Evolutionary conservation across 30 jellyfish, hydroid and myxozoan species (phyloP).

Genomic region (Nemopilema nomurai): DNA sequence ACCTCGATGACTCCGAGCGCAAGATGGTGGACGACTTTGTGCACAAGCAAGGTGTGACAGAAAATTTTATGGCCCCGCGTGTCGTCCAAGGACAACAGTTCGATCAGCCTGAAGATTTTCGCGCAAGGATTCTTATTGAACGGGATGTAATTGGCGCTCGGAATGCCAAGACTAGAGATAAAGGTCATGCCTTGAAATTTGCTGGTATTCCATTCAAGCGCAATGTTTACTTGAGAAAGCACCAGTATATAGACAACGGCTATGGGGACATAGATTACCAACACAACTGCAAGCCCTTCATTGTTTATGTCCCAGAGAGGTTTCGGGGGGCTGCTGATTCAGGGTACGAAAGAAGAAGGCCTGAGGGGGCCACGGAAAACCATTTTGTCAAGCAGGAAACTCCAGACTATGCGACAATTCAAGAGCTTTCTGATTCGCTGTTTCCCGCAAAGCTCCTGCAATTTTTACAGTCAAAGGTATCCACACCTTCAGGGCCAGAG

Average conservation of each 20-base stretch:
- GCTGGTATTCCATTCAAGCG: conserved; percentile 7
- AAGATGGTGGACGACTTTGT: conserved; percentile 24
- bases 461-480: conserved; percentile 32
- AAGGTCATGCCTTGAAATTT: background rate
- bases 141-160: conserved; percentile 45
- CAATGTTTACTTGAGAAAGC: conserved; percentile 7
- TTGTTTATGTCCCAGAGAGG: conserved; percentile 37
- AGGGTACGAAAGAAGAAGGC: background rate
- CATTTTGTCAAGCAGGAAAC: conserved; percentile 18
- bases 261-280: conserved; percentile 15
- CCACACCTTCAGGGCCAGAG: conserved; percentile 14
- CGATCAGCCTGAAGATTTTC: conserved; percentile 63
- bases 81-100: conserved; percentile 28
- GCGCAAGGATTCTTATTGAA: conserved; percentile 42
- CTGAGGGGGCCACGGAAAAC: background rate
- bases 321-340: conserved; percentile 14
- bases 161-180: background rate
- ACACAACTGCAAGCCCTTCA: conserved; percentile 52
- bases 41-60: conserved; percentile 23
- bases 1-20: conserved; percentile 42
- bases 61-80: conserved; percentile 34
- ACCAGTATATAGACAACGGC: conserved; percentile 45
- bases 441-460: conserved; percentile 66
- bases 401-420: conserved; percentile 54
- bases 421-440: conserved; percentile 57